A percentile compares a stretch with the other conserved stretches of the same genome.
phyloP scores from a whole-genome alignment of 2,888 invertebrate species.

The Pseudoips prasinana region DNA sequence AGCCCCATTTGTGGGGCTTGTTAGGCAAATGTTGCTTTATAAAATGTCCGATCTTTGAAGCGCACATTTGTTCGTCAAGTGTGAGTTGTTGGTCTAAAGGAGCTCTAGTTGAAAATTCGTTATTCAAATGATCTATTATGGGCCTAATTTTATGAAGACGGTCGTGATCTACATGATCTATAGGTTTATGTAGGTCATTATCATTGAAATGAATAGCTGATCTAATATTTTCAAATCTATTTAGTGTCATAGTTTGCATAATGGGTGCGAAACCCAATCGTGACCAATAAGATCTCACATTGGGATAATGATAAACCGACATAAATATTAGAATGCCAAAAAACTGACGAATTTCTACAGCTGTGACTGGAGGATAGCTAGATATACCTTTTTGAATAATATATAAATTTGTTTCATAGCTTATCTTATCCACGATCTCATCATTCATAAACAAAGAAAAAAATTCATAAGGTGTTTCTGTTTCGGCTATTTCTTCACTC shows the following conservation, averaged over 20 bases:
- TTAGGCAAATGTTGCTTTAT: too few relatives aligned
- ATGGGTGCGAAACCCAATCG: conserved; percentile 38
- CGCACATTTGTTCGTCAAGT: conserved; percentile 42
- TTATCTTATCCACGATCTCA: background rate
- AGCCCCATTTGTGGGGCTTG: too few relatives aligned
- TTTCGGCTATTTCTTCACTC: background rate
- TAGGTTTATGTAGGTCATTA: conserved; percentile 10
- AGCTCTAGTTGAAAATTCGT: conserved; percentile 22
- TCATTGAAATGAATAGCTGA: conserved; percentile 18
- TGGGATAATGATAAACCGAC: conserved; percentile 36
- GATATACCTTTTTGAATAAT: background rate
- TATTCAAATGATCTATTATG: too few relatives aligned
- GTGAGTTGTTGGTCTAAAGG: conserved; percentile 37
- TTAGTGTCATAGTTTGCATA: conserved; percentile 10
- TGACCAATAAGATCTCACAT: conserved; percentile 35
- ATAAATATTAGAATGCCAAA: conserved; percentile 37
- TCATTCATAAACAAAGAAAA: background rate
- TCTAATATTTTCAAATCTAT: conserved; percentile 1
- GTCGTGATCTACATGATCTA: conserved; percentile 9
- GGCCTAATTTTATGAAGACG: conserved; percentile 13
- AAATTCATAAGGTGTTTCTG: background rate
- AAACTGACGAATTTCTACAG: conserved; percentile 15
- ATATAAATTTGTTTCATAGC: background rate
- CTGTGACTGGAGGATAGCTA: background rate
- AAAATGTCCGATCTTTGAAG: conserved; percentile 36